These are phyloP conservation scores for Caenorhabditis virilis DNA, from an alignment of 2,888 invertebrate genomes.

Conservation along the genomic window DNA sequence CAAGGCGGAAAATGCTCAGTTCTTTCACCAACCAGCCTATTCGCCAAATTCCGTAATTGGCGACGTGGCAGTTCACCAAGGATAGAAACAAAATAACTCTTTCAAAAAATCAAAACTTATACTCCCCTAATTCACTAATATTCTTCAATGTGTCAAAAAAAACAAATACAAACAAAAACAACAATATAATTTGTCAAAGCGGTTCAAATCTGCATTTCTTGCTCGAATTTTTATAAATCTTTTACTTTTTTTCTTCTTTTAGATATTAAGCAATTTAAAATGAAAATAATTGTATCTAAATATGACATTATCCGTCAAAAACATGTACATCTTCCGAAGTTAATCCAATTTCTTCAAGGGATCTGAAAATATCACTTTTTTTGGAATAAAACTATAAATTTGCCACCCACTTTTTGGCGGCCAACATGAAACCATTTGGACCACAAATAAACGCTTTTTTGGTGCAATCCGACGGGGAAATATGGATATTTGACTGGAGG, in stretches of 20 bases:
- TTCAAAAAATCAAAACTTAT: neutral
- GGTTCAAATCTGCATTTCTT: constrained; percentile 27
- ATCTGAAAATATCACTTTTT: too few relatives aligned
- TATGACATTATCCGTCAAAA: constrained; percentile 18
- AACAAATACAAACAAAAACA: too few relatives aligned
- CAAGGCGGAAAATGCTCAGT: constrained; percentile 59
- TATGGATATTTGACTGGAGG: too few relatives aligned
- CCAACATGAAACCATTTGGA: constrained; percentile 29
- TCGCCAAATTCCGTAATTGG: constrained; percentile 63
- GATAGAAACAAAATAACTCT: constrained; percentile 32
- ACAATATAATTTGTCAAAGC: constrained; percentile 10
- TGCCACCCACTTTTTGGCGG: constrained; percentile 13
- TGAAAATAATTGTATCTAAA: neutral
- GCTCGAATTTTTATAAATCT: constrained; percentile 2
- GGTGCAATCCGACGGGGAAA: too few relatives aligned
- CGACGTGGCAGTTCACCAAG: constrained; percentile 49
- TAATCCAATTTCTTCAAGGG: constrained; percentile 16
- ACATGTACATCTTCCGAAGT: constrained; percentile 19
- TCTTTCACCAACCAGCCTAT: constrained; percentile 57
- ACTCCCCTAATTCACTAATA: constrained; percentile 1
- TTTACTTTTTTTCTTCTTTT: neutral
- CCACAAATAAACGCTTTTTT: constrained; percentile 34
- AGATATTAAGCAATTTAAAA: neutral
- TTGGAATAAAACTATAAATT: constrained; percentile 1
- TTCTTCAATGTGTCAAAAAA: too few relatives aligned